A percentile compares a stretch with the other conserved stretches of the same genome.
These are phyloP conservation scores for Orthosia gracilis DNA, from an alignment of 2,888 invertebrate genomes.

Conservation along the genomic window DNA sequence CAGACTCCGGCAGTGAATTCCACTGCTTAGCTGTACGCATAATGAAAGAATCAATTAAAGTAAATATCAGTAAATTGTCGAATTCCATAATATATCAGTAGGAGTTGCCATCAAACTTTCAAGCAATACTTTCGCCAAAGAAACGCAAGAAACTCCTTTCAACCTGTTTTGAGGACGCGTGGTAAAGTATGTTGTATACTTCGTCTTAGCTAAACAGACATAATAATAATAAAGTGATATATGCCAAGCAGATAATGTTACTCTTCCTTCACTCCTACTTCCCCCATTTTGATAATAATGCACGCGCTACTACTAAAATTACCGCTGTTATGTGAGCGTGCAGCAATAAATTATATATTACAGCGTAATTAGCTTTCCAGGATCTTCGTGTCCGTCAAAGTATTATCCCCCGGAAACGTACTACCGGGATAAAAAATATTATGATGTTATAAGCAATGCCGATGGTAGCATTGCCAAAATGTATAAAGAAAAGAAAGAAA, in stretches of 20 bases:
- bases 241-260: constrained; percentile 34
- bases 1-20: too few species aligned
- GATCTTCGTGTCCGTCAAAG: too few species aligned
- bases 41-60: too few species aligned
- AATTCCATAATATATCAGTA: background rate
- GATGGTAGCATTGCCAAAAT: too few species aligned
- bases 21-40: too few species aligned
- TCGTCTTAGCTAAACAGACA: background rate
- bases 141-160: background rate
- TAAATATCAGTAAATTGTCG: too few species aligned
- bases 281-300: constrained; percentile 22
- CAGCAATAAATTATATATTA: constrained; percentile 7
- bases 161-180: background rate
- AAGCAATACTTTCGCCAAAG: background rate
- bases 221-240: constrained; percentile 18
- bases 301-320: constrained; percentile 8
- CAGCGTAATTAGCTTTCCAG: too few species aligned
- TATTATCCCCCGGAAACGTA: too few species aligned
- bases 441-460: too few species aligned
- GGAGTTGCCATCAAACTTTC: background rate
- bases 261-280: constrained; percentile 3
- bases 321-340: constrained; percentile 17
- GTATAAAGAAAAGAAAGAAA: too few species aligned
- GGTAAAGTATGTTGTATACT: too few species aligned
- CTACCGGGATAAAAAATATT: too few species aligned